Percentiles rank a stretch among this genome's conserved stretches.
Evolutionary conservation across 2,113 vertebrate species (phyloP).

Genomic region (Panthera leo): DNA sequence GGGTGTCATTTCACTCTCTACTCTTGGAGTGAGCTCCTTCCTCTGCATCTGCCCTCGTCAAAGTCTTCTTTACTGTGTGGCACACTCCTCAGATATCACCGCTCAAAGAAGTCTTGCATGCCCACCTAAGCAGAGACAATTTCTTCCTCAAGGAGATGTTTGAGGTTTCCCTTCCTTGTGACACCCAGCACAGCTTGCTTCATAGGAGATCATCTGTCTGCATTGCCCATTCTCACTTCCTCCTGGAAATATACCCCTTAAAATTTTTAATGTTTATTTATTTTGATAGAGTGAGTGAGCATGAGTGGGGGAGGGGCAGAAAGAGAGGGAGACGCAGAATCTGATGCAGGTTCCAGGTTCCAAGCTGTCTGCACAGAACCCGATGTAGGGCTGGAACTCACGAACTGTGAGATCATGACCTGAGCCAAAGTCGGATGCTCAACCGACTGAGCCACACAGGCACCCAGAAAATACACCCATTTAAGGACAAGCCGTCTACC

Average conservation of each 20-base stretch:
- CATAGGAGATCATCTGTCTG: background rate
- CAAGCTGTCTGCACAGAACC: no score
- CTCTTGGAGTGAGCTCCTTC: background rate
- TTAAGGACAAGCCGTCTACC: background rate
- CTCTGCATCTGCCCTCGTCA: background rate
- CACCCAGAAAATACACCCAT: background rate
- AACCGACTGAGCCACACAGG: no score
- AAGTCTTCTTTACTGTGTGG: background rate
- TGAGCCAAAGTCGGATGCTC: no score
- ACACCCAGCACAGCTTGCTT: background rate
- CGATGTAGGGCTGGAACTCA: no score
- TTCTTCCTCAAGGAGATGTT: background rate
- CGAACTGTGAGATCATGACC: no score
- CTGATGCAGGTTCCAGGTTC: no score
- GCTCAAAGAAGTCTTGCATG: background rate
- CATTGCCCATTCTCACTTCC: background rate
- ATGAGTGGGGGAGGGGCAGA: no score
- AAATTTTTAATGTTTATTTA: no score
- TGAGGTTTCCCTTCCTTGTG: background rate
- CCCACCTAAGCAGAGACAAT: background rate
- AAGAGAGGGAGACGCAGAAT: no score
- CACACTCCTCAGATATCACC: background rate
- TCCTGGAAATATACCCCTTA: background rate
- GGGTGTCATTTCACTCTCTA: background rate
- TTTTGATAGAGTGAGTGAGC: no score